A percentile compares a stretch with the other conserved stretches of the same genome.
Conservation (phyloP, 1,140 invertebrate species). For the Aricia agestis region DNA sequence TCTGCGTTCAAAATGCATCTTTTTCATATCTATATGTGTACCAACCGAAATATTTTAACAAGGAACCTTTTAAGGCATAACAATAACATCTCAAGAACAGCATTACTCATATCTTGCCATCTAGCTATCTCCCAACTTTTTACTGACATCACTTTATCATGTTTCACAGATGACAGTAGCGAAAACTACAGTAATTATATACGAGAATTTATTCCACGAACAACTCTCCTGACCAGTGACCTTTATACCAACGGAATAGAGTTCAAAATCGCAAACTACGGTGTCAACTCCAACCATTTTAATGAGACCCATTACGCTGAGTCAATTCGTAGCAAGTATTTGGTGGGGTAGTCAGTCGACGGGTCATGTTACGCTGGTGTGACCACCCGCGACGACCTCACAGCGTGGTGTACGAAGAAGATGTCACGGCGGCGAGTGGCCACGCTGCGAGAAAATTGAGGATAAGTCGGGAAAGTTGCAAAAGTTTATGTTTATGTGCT, state of each 20-base stretch:
- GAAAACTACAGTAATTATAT: constrained; percentile 39
- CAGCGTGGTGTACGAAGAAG: constrained; percentile 42
- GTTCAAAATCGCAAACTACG: constrained; percentile 24
- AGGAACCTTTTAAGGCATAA: no score
- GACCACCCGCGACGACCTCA: constrained; percentile 52
- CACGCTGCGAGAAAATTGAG: background rate
- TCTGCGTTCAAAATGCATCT: no score
- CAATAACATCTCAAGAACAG: no score
- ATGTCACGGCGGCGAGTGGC: constrained; percentile 21
- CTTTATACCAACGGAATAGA: constrained; percentile 24
- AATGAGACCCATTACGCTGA: constrained; percentile 34
- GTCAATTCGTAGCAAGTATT: constrained; percentile 20
- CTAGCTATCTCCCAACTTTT: background rate
- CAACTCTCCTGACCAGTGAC: constrained; percentile 12
- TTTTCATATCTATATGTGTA: no score
- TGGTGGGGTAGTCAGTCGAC: constrained; percentile 4
- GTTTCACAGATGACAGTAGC: constrained; percentile 41
- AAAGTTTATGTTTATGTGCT: background rate
- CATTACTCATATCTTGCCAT: background rate
- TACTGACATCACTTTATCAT: constrained; percentile 29
- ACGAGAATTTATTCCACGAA: constrained; percentile 35
- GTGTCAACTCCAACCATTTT: constrained; percentile 37
- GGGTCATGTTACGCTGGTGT: constrained; percentile 29
- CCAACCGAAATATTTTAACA: no score
- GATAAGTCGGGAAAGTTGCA: background rate